Evolutionary conservation across 2,113 vertebrate species (phyloP).

Genomic region (Pachyramphus minor): DNA sequence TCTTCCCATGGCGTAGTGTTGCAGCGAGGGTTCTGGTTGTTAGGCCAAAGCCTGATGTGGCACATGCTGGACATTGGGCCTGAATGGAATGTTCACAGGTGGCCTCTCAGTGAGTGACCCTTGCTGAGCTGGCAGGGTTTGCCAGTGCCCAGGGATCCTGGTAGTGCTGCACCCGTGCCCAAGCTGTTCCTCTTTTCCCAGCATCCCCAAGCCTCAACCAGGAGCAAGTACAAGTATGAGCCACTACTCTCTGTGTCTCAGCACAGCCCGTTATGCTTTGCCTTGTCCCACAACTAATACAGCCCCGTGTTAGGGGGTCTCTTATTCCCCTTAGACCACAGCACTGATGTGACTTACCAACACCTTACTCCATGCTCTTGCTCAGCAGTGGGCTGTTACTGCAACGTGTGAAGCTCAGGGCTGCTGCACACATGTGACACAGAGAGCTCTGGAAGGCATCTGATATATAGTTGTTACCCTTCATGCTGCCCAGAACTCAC

Average conservation of each 20-base stretch:
- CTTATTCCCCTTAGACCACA: background rate
- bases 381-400: background rate
- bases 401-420: background rate
- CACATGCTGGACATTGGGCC: background rate
- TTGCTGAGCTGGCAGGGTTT: background rate
- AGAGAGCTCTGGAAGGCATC: background rate
- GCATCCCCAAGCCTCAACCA: background rate
- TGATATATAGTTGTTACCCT: background rate
- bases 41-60: background rate
- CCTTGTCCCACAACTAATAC: background rate
- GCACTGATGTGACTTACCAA: background rate
- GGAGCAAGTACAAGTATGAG: background rate
- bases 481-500: background rate
- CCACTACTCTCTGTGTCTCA: background rate
- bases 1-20: background rate
- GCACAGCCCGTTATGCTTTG: background rate
- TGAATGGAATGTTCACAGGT: background rate
- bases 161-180: background rate
- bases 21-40: rapidly evolving
- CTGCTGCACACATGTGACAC: background rate
- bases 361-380: background rate
- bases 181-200: background rate
- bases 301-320: background rate
- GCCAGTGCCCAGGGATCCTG: background rate
- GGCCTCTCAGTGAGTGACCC: background rate